Evolutionary conservation across 1,140 invertebrate genomes (phyloP).

Genomic region (Aradophagus sp.): DNA sequence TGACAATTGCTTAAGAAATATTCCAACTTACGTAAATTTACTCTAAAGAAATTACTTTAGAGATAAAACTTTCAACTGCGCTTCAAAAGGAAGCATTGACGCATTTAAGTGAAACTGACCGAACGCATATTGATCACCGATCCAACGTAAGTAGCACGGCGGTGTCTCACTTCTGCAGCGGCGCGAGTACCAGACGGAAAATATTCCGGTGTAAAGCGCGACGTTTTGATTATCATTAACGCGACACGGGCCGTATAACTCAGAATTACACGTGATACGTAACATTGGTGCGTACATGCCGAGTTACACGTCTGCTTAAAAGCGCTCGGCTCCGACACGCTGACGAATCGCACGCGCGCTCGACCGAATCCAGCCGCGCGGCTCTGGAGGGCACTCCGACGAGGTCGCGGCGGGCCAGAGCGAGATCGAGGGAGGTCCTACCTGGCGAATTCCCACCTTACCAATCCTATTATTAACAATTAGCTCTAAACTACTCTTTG

Average conservation of each 20-base stretch:
- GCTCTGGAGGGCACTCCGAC: conserved; percentile 63
- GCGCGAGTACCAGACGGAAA: conserved; percentile 56
- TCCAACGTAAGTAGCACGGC: no score
- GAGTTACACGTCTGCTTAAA: conserved; percentile 48
- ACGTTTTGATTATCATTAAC: conserved; percentile 75
- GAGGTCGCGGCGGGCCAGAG: conserved; percentile 42
- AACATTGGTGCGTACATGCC: conserved; percentile 66
- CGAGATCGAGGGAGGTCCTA: conserved; percentile 49
- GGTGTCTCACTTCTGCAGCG: no score
- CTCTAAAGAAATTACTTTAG: no score
- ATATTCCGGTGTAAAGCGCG: conserved; percentile 68
- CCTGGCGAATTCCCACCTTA: conserved; percentile 74
- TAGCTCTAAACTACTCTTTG: conserved; percentile 76
- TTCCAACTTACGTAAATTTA: no score
- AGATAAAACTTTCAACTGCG: no score
- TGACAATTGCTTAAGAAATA: no score
- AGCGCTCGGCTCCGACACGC: conserved; percentile 42
- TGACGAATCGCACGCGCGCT: conserved; percentile 52
- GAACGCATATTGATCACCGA: no score
- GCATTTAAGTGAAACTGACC: no score
- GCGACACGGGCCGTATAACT: conserved; percentile 69
- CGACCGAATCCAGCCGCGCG: conserved; percentile 52
- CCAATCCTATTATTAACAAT: conserved; percentile 76
- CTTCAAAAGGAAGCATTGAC: no score
- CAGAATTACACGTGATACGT: conserved; percentile 73